A percentile compares a stretch with the other conserved stretches of the same genome.
These are phyloP conservation scores for Etheostoma cragini DNA, from an alignment of 2,113 vertebrate species.

Conservation along the genomic window DNA sequence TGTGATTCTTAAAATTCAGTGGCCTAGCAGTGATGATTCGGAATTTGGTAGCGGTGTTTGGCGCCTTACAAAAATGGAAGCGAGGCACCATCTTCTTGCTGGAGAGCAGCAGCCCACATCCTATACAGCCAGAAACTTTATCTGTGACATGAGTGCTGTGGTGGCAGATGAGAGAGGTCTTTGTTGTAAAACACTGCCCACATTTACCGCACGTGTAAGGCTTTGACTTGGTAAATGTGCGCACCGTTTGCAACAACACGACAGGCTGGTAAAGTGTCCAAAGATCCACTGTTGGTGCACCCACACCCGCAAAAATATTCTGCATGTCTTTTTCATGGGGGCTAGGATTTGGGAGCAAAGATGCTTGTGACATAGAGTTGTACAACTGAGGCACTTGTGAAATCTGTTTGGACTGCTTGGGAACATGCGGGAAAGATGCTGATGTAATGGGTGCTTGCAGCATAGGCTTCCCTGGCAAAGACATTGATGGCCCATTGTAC, in stretches of 20 bases:
- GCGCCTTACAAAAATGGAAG: slow-evolving; percentile 70
- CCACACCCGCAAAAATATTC: slow-evolving; percentile 51
- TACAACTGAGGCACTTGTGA: slow-evolving; percentile 55
- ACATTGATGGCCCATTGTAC: background rate
- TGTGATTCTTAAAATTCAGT: background rate
- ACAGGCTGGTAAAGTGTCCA: slow-evolving; percentile 80
- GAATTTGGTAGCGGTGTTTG: slow-evolving; percentile 48
- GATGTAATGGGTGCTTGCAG: slow-evolving; percentile 24
- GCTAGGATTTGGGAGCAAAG: slow-evolving; percentile 21
- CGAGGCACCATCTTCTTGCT: slow-evolving; percentile 72
- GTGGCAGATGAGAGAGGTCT: slow-evolving; percentile 62
- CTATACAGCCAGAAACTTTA: slow-evolving; percentile 74
- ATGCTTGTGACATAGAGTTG: slow-evolving; percentile 2
- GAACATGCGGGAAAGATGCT: background rate
- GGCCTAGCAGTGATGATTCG: slow-evolving; percentile 71
- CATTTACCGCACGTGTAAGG: slow-evolving; percentile 74
- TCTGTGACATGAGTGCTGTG: slow-evolving; percentile 62
- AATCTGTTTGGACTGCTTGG: slow-evolving; percentile 1
- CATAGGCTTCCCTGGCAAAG: background rate
- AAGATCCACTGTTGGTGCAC: slow-evolving; percentile 75
- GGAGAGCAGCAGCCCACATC: slow-evolving; percentile 77
- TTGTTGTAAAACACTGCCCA: slow-evolving; percentile 64
- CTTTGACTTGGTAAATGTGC: slow-evolving; percentile 41
- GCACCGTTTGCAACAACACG: slow-evolving; percentile 60
- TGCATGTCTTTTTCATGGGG: slow-evolving; percentile 1